phyloP scores from a whole-genome alignment of 2,113 vertebrate species.

The Bagarius yarrelli region DNA sequence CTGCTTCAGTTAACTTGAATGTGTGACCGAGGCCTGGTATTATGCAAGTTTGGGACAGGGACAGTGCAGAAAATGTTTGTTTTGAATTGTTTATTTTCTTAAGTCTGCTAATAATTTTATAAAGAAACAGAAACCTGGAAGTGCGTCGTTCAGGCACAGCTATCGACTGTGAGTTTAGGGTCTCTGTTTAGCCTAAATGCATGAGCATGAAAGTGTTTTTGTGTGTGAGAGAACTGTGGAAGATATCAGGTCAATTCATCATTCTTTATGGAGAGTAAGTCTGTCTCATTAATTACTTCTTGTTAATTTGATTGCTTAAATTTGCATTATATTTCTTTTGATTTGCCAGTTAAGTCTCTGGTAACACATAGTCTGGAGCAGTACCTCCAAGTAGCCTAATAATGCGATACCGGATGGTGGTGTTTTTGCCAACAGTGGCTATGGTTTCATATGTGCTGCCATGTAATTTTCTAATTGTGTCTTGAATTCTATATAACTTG shows the following conservation, averaged over 20 bases:
- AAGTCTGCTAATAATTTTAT: not conserved
- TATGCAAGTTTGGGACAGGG: slow-evolving; percentile 56
- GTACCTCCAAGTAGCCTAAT: not conserved
- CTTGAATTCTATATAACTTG: not conserved
- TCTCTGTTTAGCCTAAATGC: slow-evolving; percentile 46
- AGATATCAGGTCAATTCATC: slow-evolving; percentile 66
- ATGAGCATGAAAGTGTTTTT: slow-evolving; percentile 56
- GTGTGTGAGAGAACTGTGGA: slow-evolving; percentile 66
- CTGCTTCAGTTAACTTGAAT: slow-evolving; percentile 72
- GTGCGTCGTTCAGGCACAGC: not conserved
- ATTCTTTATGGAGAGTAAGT: slow-evolving; percentile 74
- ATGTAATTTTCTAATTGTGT: slow-evolving; percentile 33
- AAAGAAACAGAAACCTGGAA: slow-evolving; percentile 6
- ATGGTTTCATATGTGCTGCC: slow-evolving; percentile 15
- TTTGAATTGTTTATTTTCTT: not conserved
- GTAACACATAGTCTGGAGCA: not conserved
- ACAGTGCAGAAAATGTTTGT: slow-evolving; percentile 35
- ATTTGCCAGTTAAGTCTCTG: not conserved
- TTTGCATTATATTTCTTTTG: not conserved
- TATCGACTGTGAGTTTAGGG: not conserved
- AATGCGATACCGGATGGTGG: slow-evolving; percentile 14
- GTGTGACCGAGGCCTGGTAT: slow-evolving; percentile 62
- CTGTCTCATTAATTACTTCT: slow-evolving; percentile 43
- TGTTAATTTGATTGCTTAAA: not conserved
- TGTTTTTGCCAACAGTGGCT: slow-evolving; percentile 39